Base-by-base conservation (phyloP, 2,113 vertebrate species). In the Globicephala melas region DNA sequence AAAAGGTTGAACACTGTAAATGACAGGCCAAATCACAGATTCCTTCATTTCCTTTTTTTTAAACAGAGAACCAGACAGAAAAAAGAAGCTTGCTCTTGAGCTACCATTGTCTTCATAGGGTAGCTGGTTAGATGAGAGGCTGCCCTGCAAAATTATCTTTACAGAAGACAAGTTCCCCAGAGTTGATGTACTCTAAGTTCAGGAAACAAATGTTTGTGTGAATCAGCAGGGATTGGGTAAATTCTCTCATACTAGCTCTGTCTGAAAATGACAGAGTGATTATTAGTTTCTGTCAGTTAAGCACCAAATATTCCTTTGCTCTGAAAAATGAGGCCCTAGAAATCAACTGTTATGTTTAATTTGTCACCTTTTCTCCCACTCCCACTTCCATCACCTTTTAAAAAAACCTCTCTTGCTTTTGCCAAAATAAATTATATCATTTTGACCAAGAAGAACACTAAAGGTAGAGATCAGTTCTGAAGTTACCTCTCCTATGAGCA, bases 281-380 rank as follows among this genome's bases (percentile, higher is more conserved):
- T 38, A 33, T 83, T 76, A 73, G 83, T 82, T 91, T 94, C 44
- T 87, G 18, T 74, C 63, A 33, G 77, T 85, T 79, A 96, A 79
- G 41, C n/a, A 44, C 85, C 68, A 68, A 58, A 31, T 38, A 62
- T 92, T 71, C 11, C 62, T 91, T 95, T 94, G 68, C 81, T 95
- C 60, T 89, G 73, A 96, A 91, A 89, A 94, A 47, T 82, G n/a
- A 92, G 90, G 83, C 23, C 26, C 31, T 83, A 70, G 44, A 77
- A 94, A 70, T 70, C 80, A 89, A 13, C 44, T 87, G 70, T 80
- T 58, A 3, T 74, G 65, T 89, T 88, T 93, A 74, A 67, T 90
- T 86, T 93, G 89, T 94, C n/a, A 80, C 92, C 79, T 90, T 85
- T 96, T 84, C 33, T 92, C 65, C 50, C 36, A 77, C 8, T 91